Conservation (phyloP, 2,888 invertebrate species). For the Agriopis leucophaearia region DNA sequence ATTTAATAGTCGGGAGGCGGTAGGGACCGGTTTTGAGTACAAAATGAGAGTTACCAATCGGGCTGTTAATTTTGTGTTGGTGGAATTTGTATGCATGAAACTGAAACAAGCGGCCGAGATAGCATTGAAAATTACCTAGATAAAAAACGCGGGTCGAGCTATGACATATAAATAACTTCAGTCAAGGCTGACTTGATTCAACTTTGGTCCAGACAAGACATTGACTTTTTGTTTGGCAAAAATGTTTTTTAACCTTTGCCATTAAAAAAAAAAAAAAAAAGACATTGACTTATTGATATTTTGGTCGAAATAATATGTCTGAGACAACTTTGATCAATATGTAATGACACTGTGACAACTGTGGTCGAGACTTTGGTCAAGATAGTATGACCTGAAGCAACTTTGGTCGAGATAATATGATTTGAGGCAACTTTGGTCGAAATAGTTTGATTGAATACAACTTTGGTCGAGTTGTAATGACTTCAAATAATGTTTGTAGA, state of each 20-base stretch:
- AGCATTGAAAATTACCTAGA: not conserved
- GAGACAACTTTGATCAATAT: too few species aligned
- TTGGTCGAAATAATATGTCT: too few species aligned
- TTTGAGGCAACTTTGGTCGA: not conserved
- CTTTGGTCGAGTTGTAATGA: not conserved
- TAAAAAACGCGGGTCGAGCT: not conserved
- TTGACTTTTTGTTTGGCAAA: too few species aligned
- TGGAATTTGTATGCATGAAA: slow-evolving; percentile 22
- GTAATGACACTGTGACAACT: not conserved
- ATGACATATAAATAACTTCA: too few species aligned
- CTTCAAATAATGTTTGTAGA: not conserved
- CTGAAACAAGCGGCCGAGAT: slow-evolving; percentile 1
- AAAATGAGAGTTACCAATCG: slow-evolving; percentile 67
- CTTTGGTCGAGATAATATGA: not conserved
- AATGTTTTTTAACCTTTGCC: too few species aligned
- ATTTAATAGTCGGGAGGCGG: slow-evolving; percentile 38
- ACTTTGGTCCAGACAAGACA: too few species aligned
- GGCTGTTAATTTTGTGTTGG: slow-evolving; percentile 59
- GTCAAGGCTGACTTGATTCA: too few species aligned
- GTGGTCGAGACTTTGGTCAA: not conserved
- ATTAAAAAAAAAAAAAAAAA: too few species aligned
- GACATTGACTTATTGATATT: too few species aligned
- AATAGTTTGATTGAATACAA: too few species aligned
- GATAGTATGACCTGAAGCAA: not conserved
- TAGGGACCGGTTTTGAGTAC: slow-evolving; percentile 54